Evolutionary conservation across 2,888 invertebrate genomes (phyloP).

Genomic region (Philaethria dido): DNA sequence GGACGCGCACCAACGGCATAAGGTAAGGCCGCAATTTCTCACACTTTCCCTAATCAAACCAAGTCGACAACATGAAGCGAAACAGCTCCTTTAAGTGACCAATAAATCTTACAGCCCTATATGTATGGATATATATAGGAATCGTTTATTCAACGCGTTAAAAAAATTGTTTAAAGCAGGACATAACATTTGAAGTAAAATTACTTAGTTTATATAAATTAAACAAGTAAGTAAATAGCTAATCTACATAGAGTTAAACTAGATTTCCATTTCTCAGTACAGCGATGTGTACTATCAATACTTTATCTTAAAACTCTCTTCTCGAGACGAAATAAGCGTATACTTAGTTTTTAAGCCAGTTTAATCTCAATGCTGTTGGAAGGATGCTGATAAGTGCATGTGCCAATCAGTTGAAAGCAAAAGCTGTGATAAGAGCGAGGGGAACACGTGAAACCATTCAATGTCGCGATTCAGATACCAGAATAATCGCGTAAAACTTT

Average conservation of each 20-base stretch:
- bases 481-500: conserved; percentile 28
- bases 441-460: conserved; percentile 36
- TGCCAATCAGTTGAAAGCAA: conserved; percentile 40
- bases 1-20: conserved; percentile 44
- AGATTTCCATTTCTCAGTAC: conserved; percentile 16
- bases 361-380: conserved; percentile 36
- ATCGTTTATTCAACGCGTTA: conserved; percentile 16
- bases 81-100: conserved; percentile 44
- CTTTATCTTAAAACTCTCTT: conserved; percentile 34
- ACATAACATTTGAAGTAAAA: background rate
- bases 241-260: conserved; percentile 10
- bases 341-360: conserved; percentile 39
- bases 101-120: conserved; percentile 40
- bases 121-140: conserved; percentile 20
- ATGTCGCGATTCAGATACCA: conserved; percentile 32
- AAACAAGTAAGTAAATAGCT: background rate
- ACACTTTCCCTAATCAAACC: conserved; percentile 64
- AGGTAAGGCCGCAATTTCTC: conserved; percentile 55
- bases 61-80: conserved; percentile 48
- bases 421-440: conserved; percentile 34
- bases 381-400: conserved; percentile 37
- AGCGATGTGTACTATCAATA: conserved; percentile 23
- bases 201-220: background rate
- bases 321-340: conserved; percentile 28
- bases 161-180: background rate